These are phyloP conservation scores for Drosophila nasuta DNA, from an alignment of 1,140 invertebrate species.

Conservation along the genomic window DNA sequence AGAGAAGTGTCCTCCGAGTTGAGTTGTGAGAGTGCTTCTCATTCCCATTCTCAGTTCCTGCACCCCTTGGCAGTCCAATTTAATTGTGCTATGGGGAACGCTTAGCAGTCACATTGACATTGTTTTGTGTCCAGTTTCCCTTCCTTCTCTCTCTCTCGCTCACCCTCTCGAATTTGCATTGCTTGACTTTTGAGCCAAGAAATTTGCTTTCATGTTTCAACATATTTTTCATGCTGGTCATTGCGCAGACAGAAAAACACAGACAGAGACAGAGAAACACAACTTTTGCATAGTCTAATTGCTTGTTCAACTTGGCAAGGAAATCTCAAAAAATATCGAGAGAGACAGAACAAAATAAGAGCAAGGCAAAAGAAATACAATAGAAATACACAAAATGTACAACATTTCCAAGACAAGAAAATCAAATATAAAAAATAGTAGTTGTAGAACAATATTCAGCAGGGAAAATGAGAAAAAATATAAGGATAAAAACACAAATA, in stretches of 20 bases:
- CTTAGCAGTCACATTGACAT: slow-evolving; percentile 49
- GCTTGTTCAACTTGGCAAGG: slow-evolving; percentile 28
- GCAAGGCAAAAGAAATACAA: slow-evolving; percentile 3
- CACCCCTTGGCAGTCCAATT: slow-evolving; percentile 31
- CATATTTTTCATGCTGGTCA: slow-evolving; percentile 39
- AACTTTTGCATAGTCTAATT: slow-evolving; percentile 41
- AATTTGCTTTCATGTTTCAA: slow-evolving; percentile 36
- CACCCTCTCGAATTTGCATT: slow-evolving; percentile 28
- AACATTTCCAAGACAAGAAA: not conserved
- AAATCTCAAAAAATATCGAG: slow-evolving; percentile 12
- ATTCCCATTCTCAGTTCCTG: not conserved
- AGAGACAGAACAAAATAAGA: slow-evolving; percentile 6
- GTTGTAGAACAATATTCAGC: not conserved
- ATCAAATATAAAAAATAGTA: not conserved
- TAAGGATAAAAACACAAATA: not conserved
- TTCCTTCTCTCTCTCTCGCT: not conserved
- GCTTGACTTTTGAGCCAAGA: slow-evolving; percentile 53
- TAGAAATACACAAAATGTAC: not conserved
- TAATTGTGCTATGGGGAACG: slow-evolving; percentile 55
- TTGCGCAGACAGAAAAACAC: not conserved
- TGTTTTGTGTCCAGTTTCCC: slow-evolving; percentile 26
- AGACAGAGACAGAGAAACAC: slow-evolving; percentile 2
- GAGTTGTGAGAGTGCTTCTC: slow-evolving; percentile 29
- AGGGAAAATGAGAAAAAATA: not conserved
- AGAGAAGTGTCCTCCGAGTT: slow-evolving; percentile 39